phyloP scores from a whole-genome alignment of 2,888 invertebrate species.

The Balanococcus diminutus region DNA sequence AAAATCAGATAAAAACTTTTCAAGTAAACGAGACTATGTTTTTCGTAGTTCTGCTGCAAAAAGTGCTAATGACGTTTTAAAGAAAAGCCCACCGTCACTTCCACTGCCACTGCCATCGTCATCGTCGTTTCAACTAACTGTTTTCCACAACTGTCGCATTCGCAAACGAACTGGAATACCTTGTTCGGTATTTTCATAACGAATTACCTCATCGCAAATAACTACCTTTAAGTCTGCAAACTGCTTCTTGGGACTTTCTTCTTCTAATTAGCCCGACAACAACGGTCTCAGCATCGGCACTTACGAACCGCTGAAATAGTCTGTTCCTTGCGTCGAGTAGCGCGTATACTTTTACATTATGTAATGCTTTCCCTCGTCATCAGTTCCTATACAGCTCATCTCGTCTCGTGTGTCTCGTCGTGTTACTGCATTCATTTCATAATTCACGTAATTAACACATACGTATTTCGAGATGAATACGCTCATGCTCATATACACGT shows the following conservation, averaged over 20 bases:
- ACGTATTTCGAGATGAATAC: no score
- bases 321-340: neutral
- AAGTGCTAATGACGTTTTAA: slow-evolving; percentile 28
- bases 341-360: neutral
- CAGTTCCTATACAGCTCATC: no score
- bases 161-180: neutral
- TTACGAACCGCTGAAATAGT: neutral
- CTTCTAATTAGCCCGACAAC: neutral
- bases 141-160: slow-evolving; percentile 17
- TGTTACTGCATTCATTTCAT: no score
- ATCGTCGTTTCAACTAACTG: neutral
- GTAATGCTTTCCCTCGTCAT: no score
- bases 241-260: neutral
- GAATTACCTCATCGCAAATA: neutral
- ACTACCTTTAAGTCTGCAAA: neutral
- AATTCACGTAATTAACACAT: no score
- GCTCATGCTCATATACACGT: no score
- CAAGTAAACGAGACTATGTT: slow-evolving; percentile 6
- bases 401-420: no score
- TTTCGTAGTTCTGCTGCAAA: neutral
- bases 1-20: slow-evolving; percentile 15
- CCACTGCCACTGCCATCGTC: neutral
- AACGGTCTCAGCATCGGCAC: neutral
- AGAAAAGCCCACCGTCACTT: neutral
- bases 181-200: neutral